Evolutionary conservation across 53 echinoderm and acorn worm genomes (phyloP), one percentile per base, ranked within the genome.

Genomic region (Glandiceps talaboti): DNA sequence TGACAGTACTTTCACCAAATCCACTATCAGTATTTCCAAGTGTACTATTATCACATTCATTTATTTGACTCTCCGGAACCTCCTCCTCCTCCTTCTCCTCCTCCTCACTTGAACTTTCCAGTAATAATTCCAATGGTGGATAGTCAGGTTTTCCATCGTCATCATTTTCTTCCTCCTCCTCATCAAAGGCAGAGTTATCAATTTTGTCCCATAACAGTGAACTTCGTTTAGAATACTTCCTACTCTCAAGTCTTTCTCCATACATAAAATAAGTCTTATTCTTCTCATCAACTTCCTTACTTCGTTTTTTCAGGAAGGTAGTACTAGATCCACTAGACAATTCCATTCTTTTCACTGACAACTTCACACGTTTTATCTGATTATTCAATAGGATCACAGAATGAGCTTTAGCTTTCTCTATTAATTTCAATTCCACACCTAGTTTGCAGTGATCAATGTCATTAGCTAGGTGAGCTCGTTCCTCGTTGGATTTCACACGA

Each of bases 181-280:
- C 64, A 45, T 45, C 64, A 45, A 12, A 45, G 6, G 64, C 64
- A 45, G 64, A 45, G 6, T 45, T 45, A 20, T 45, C 64, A 45
- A 45, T 45, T 45, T 45, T 45, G 20, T 45, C 64, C n/a, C 94
- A 83, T 83, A 94, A 77, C 45, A 91, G 85, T 0, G 92, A 85
- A 33, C 90, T 82, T 26, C 94, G 90, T 77, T 90, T 94, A 86
- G 83, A 85, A 81, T 85, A 90, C 75, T 84, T 88, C 14, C 91
- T 85, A 79, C 93, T 99, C 81, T 91, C 88, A 29, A 91, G 80
- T 31, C 99, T 81, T 75, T 92, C 88, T 0, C 99, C 99, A 28
- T 99, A 99, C 93, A 99, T 91, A 76, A 91, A 99, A 76, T 86
- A 88, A 29, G 91, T 85, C 25, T 81, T 74, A 0, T 80, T 79